A percentile compares a stretch with the other conserved stretches of the same genome.
Evolutionary conservation across 2,113 vertebrate genomes (phyloP).

Genomic region (Bolborhynchus lineola): DNA sequence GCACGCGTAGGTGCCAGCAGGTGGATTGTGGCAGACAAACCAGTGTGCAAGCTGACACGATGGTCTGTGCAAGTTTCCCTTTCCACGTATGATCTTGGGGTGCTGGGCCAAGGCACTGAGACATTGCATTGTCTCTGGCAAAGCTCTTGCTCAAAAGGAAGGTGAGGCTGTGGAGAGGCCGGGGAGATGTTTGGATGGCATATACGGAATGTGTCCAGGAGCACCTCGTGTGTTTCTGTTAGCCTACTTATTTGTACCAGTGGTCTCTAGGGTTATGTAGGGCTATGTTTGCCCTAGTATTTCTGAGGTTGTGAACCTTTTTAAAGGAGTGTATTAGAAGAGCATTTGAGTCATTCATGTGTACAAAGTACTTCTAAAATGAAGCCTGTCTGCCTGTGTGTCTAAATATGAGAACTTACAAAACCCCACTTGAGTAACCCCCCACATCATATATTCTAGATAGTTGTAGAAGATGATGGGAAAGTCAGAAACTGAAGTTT

Average conservation of each 20-base stretch:
- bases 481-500: neutral
- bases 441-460: neutral
- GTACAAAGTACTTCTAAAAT: neutral
- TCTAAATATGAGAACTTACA: neutral
- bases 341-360: accelerated
- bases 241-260: accelerated
- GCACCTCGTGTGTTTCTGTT: neutral
- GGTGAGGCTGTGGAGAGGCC: neutral
- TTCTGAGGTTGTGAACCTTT: neutral
- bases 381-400: neutral
- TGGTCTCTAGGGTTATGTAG: neutral
- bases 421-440: neutral
- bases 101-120: neutral
- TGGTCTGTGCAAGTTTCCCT: neutral
- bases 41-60: neutral
- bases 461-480: neutral
- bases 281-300: accelerated
- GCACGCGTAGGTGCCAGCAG: neutral
- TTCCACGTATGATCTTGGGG: accelerated
- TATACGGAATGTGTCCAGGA: accelerated
- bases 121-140: neutral
- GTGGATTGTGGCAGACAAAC: neutral
- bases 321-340: neutral
- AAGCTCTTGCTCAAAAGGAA: neutral
- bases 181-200: accelerated